A percentile compares a stretch with the other conserved stretches of the same genome.
phyloP scores from a whole-genome alignment of 2,113 vertebrate species.

The Epinephelus fuscoguttatus region DNA sequence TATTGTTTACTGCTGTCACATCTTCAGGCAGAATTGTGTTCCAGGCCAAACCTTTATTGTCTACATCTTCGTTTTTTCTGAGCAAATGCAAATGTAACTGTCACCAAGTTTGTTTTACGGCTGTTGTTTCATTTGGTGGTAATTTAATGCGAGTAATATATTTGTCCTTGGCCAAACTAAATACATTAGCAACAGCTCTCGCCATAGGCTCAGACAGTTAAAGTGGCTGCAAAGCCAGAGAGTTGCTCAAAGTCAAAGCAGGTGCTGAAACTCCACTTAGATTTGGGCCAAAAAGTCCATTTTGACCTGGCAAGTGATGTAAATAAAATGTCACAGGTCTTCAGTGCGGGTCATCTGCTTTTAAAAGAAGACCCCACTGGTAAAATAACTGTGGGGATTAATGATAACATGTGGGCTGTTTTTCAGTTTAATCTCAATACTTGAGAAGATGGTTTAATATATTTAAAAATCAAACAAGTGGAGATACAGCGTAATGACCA shows the following conservation, averaged over 20 bases:
- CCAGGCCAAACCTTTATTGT: conserved; percentile 37
- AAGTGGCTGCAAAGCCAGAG: conserved; percentile 39
- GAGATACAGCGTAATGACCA: conserved; percentile 40
- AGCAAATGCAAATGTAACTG: conserved; percentile 42
- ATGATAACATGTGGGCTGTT: conserved; percentile 4
- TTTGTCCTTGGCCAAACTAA: conserved; percentile 61
- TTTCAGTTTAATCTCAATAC: conserved; percentile 35
- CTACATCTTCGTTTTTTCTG: conserved; percentile 18
- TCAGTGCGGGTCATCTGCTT: conserved; percentile 4
- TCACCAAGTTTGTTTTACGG: conserved; percentile 47
- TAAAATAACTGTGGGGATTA: conserved; percentile 3
- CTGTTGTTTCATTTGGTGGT: conserved; percentile 49
- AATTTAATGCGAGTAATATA: conserved; percentile 60
- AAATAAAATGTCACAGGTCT: conserved; percentile 30
- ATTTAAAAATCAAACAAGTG: conserved; percentile 52
- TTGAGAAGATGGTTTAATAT: conserved; percentile 40
- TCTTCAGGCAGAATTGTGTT: conserved; percentile 38
- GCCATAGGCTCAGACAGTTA: conserved; percentile 41
- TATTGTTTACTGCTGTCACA: conserved; percentile 56
- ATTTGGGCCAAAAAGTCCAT: conserved; percentile 25
- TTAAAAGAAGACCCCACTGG: conserved; percentile 4
- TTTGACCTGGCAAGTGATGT: conserved; percentile 50
- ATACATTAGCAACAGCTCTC: conserved; percentile 49
- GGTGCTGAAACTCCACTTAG: conserved; percentile 41
- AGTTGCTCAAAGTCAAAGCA: conserved; percentile 56